Evolutionary conservation across 2,797 vertebrate species (phyloP).

Genomic region (Dromococcyx pavoninus): DNA sequence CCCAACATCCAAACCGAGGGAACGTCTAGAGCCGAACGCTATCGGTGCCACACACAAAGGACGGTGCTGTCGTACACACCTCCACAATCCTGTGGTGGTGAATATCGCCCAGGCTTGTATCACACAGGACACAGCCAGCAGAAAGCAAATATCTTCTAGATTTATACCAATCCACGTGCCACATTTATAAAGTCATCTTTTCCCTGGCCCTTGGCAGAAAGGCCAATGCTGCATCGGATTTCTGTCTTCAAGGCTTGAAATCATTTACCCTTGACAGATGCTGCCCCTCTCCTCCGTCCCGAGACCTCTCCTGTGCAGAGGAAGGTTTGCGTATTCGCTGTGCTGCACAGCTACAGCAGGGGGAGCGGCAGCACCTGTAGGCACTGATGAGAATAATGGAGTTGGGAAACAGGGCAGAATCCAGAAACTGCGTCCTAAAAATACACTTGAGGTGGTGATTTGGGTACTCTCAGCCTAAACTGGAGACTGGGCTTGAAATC

Average conservation of each 20-base stretch:
- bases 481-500: background rate
- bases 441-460: background rate
- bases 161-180: conserved; percentile 68
- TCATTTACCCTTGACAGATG: conserved; percentile 73
- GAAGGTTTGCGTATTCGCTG: conserved; percentile 60
- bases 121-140: conserved; percentile 63
- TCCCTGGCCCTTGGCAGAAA: conserved; percentile 69
- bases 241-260: conserved; percentile 74
- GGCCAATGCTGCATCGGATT: conserved; percentile 67
- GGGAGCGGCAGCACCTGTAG: background rate
- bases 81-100: conserved; percentile 34
- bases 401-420: background rate
- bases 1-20: conserved; percentile 50
- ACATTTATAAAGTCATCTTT: conserved; percentile 75
- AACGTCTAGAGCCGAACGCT: conserved; percentile 51
- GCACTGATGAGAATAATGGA: background rate
- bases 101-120: conserved; percentile 67
- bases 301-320: conserved; percentile 24
- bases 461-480: background rate
- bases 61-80: conserved; percentile 67
- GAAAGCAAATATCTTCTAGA: conserved; percentile 70
- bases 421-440: background rate
- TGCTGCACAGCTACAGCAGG: conserved; percentile 14
- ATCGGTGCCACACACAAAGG: conserved; percentile 50
- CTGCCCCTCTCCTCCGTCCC: conserved; percentile 50